Conservation (phyloP, 2,113 vertebrate species). For the Piprites chloris region DNA sequence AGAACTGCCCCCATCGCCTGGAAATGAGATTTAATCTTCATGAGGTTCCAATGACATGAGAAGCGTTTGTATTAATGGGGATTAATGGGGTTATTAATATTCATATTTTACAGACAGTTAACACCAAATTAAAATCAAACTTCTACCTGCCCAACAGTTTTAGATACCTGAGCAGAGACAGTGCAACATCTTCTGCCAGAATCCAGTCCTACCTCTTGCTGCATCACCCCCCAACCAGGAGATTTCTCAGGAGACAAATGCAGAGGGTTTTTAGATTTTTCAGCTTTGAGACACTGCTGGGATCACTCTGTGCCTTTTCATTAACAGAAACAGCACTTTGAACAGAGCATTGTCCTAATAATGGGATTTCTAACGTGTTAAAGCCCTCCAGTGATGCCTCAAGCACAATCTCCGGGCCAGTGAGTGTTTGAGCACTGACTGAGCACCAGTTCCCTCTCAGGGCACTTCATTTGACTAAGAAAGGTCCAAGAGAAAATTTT, state of each 20-base stretch:
- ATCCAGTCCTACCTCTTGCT: neutral
- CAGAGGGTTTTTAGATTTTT: neutral
- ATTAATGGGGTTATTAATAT: conserved; percentile 34
- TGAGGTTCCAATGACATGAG: neutral
- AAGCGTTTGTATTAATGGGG: neutral
- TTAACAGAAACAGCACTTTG: neutral
- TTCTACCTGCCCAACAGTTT: neutral
- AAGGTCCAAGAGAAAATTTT: neutral
- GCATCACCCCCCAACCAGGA: accelerated
- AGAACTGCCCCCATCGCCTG: neutral
- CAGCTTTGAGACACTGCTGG: neutral
- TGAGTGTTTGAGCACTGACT: neutral
- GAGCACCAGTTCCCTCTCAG: neutral
- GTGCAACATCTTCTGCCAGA: neutral
- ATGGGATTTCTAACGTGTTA: neutral
- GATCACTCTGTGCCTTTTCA: neutral
- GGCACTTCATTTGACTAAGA: neutral
- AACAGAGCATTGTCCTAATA: neutral
- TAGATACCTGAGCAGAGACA: neutral
- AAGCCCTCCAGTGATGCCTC: neutral
- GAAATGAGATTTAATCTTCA: neutral
- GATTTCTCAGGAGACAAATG: neutral
- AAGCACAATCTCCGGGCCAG: neutral
- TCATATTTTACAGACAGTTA: neutral
- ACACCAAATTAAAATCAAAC: neutral